phyloP scores from a whole-genome alignment of 2,113 vertebrate species.

The Thermophis baileyi region DNA sequence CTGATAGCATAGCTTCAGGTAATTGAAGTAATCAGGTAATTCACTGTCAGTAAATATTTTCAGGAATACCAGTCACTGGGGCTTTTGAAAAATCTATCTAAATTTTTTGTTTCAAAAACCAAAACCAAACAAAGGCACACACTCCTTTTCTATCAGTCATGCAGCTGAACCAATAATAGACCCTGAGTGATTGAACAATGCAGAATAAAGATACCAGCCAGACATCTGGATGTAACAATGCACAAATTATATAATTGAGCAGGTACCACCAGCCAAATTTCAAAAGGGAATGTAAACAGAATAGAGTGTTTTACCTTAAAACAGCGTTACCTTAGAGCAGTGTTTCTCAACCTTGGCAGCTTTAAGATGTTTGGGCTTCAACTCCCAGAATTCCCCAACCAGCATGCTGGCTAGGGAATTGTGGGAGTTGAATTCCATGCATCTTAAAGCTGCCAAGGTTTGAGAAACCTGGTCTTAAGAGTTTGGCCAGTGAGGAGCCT shows the following conservation, averaged over 20 bases:
- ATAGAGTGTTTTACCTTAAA: background rate
- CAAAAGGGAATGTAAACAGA: background rate
- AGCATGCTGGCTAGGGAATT: background rate
- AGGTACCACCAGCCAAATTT: background rate
- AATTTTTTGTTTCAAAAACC: background rate
- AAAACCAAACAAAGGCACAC: background rate
- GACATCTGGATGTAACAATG: background rate
- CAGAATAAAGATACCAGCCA: background rate
- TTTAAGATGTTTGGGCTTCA: background rate
- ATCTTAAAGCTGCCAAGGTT: background rate
- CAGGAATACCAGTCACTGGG: background rate
- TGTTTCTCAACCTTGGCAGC: background rate
- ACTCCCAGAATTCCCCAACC: background rate
- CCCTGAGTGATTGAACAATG: background rate
- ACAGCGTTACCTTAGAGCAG: background rate
- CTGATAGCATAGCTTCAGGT: background rate
- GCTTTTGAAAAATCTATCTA: background rate
- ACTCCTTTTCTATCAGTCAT: background rate
- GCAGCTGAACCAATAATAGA: background rate
- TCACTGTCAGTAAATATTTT: background rate
- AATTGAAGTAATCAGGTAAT: background rate
- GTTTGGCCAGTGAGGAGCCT: background rate
- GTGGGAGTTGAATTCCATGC: background rate
- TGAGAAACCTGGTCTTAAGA: background rate
- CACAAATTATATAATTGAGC: background rate